Conservation (phyloP, 2,797 vertebrate species). For the Gymnocypris eckloni region DNA sequence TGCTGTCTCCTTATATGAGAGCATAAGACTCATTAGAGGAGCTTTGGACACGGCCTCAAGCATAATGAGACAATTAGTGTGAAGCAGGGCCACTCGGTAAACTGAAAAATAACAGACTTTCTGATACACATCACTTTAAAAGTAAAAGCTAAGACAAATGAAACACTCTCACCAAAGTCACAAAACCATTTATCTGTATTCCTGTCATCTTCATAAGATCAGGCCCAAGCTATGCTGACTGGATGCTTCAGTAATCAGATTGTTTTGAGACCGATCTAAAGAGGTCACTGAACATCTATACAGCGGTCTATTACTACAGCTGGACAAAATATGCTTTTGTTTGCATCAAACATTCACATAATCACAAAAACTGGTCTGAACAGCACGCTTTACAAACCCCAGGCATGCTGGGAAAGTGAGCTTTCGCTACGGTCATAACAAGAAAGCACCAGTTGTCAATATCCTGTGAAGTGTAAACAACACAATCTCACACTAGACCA, state of each 20-base stretch:
- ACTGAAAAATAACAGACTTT: neutral
- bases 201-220: slow-evolving; percentile 35
- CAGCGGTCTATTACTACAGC: neutral
- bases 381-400: neutral
- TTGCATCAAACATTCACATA: slow-evolving; percentile 12
- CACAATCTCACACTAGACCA: neutral
- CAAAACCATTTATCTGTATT: slow-evolving; percentile 20
- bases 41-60: neutral
- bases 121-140: neutral
- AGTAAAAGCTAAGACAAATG: neutral
- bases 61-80: neutral
- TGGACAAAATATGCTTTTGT: neutral
- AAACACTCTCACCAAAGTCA: neutral
- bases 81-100: neutral
- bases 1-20: slow-evolving; percentile 16
- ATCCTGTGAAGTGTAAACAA: slow-evolving; percentile 20
- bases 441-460: slow-evolving; percentile 27
- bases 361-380: neutral
- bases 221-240: slow-evolving; percentile 24
- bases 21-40: slow-evolving; percentile 33
- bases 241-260: slow-evolving; percentile 33
- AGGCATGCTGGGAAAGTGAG: neutral
- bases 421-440: neutral
- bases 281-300: slow-evolving; percentile 5
- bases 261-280: slow-evolving; percentile 24